phyloP scores from a whole-genome alignment of 2,888 invertebrate genomes.

The Rhodophaea formosa region DNA sequence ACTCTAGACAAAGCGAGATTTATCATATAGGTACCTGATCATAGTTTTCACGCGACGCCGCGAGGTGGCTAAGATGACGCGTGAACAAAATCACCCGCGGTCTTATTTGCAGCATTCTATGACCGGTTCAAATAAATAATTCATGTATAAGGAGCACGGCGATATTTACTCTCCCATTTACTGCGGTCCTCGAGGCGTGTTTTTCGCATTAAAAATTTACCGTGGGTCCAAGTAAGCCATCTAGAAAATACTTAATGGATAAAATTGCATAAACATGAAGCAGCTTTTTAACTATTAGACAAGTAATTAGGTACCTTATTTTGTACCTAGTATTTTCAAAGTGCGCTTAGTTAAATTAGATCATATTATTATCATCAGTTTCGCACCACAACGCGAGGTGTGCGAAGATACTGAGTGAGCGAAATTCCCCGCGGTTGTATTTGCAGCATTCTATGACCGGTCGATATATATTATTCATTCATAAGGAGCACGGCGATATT shows the following conservation, averaged over 20 bases:
- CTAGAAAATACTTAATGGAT: slow-evolving; percentile 45
- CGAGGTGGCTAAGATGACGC: slow-evolving; percentile 4
- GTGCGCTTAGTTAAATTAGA: slow-evolving; percentile 12
- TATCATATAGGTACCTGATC: too few relatives aligned
- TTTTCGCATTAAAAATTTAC: slow-evolving; percentile 71
- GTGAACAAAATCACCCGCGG: slow-evolving; percentile 42
- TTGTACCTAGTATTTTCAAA: slow-evolving; percentile 7
- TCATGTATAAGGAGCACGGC: slow-evolving; percentile 70
- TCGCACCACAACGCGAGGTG: not conserved
- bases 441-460: slow-evolving; percentile 51
- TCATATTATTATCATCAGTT: not conserved
- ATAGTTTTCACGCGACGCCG: too few relatives aligned
- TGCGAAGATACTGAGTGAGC: slow-evolving; percentile 19
- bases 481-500: slow-evolving; percentile 72
- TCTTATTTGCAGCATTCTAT: slow-evolving; percentile 54
- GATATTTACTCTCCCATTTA: slow-evolving; percentile 76
- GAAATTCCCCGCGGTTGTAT: slow-evolving; percentile 48
- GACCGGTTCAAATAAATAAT: slow-evolving; percentile 63
- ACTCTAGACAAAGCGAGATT: too few relatives aligned
- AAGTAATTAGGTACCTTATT: slow-evolving; percentile 22
- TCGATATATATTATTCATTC: slow-evolving; percentile 72
- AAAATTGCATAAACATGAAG: slow-evolving; percentile 43
- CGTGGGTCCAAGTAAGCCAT: slow-evolving; percentile 43
- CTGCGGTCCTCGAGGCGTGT: slow-evolving; percentile 61
- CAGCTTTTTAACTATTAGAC: slow-evolving; percentile 25